A percentile compares a stretch with the other conserved stretches of the same genome.
These are phyloP conservation scores for Okamejei kenojei DNA, from an alignment of 2,797 vertebrate species.

Conservation along the genomic window DNA sequence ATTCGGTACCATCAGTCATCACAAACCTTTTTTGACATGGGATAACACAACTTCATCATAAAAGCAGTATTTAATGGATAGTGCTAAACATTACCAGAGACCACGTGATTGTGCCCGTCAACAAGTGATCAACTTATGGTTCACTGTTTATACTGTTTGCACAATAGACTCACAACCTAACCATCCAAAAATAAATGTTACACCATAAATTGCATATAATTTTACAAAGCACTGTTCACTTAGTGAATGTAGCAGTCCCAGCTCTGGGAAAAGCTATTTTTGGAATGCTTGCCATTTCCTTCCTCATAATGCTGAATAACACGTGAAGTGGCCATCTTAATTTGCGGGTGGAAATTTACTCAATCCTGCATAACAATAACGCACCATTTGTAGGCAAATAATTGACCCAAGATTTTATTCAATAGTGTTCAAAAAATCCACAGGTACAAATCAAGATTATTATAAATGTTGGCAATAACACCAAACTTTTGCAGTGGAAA, in stretches of 20 bases:
- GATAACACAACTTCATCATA: neutral
- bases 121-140: neutral
- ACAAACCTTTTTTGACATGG: neutral
- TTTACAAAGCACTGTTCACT: neutral
- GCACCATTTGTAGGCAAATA: conserved; percentile 12
- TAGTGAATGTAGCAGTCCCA: neutral
- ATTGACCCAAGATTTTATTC: conserved; percentile 3
- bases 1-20: neutral
- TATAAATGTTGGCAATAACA: neutral
- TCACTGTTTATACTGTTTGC: neutral
- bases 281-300: neutral
- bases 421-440: conserved; percentile 24
- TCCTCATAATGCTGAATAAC: too few relatives aligned
- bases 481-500: neutral
- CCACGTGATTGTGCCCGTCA: neutral
- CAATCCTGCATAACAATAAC: neutral
- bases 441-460: neutral
- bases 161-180: neutral
- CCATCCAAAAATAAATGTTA: neutral
- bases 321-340: neutral
- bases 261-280: neutral
- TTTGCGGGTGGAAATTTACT: neutral
- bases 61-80: neutral
- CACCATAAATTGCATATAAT: neutral
- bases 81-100: neutral